phyloP scores from a whole-genome alignment of 2,113 vertebrate species.

The Helogale parvula region DNA sequence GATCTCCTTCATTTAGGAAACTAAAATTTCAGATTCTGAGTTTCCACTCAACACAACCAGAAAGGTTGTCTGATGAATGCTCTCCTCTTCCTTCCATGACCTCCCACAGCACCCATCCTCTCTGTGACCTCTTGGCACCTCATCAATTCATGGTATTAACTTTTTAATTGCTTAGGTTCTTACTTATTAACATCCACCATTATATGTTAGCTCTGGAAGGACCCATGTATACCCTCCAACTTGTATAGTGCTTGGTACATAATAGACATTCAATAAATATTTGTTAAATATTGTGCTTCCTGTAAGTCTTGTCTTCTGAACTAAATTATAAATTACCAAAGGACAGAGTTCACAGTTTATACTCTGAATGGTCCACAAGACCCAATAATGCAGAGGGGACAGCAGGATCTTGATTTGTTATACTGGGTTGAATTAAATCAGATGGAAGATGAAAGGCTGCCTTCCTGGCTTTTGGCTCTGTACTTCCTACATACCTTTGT shows the following conservation, averaged over 20 bases:
- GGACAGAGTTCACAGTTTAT: not conserved
- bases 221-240: not conserved
- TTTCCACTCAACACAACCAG: not conserved
- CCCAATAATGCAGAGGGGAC: not conserved
- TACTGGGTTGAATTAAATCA: not conserved
- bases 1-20: not conserved
- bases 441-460: not conserved
- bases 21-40: not conserved
- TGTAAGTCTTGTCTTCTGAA: constrained; percentile 43
- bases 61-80: not conserved
- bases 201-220: not conserved
- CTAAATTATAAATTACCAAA: constrained; percentile 27
- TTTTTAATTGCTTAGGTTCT: constrained; percentile 39
- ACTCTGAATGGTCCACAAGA: not conserved
- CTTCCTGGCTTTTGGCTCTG: not conserved
- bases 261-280: constrained; percentile 36
- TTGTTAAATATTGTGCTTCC: constrained; percentile 31
- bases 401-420: not conserved
- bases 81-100: not conserved
- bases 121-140: not conserved
- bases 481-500: not conserved
- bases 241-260: not conserved
- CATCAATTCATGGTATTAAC: not conserved
- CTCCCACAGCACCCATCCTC: not conserved
- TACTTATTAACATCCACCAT: not conserved